A percentile compares a stretch with the other conserved stretches of the same genome.
Conservation (phyloP, 2,888 invertebrate species). For the Lasioglossum calceatum region DNA sequence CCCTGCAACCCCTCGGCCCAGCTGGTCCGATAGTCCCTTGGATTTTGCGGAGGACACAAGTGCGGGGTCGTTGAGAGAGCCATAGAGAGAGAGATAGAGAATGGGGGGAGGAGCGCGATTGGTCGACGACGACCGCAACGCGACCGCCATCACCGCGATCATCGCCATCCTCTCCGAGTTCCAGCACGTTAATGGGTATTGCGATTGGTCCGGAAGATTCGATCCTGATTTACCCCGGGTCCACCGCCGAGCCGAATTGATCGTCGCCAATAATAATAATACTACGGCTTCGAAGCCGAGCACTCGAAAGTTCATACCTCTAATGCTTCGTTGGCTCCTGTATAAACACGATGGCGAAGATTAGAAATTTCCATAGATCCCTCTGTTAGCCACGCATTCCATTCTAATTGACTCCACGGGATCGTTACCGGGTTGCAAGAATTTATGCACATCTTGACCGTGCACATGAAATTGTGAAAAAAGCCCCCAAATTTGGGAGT, state of each 20-base stretch:
- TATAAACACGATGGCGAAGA: neutral
- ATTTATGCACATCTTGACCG: neutral
- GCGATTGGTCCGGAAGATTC: conserved; percentile 70
- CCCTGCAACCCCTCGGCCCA: conserved; percentile 30
- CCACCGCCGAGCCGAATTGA: conserved; percentile 57
- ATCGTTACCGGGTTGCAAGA: neutral
- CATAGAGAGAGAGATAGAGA: neutral
- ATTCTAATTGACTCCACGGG: neutral
- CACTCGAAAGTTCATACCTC: neutral
- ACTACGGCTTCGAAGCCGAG: conserved; percentile 33
- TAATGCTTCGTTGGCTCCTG: neutral
- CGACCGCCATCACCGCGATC: conserved; percentile 69
- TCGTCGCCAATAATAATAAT: conserved; percentile 63
- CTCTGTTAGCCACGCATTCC: neutral
- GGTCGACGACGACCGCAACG: conserved; percentile 66
- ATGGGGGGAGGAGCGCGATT: conserved; percentile 39
- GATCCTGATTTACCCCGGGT: conserved; percentile 57
- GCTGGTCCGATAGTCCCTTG: conserved; percentile 55
- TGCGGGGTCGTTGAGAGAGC: conserved; percentile 10
- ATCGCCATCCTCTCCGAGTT: conserved; percentile 65
- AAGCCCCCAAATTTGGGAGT: too few species aligned
- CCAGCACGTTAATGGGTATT: conserved; percentile 69
- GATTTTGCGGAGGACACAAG: conserved; percentile 54
- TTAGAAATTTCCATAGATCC: neutral
- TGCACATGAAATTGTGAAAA: too few species aligned